Percentiles rank a stretch among this genome's conserved stretches.
Conservation (phyloP, 2,888 invertebrate genomes). For the Parnassius apollo region DNA sequence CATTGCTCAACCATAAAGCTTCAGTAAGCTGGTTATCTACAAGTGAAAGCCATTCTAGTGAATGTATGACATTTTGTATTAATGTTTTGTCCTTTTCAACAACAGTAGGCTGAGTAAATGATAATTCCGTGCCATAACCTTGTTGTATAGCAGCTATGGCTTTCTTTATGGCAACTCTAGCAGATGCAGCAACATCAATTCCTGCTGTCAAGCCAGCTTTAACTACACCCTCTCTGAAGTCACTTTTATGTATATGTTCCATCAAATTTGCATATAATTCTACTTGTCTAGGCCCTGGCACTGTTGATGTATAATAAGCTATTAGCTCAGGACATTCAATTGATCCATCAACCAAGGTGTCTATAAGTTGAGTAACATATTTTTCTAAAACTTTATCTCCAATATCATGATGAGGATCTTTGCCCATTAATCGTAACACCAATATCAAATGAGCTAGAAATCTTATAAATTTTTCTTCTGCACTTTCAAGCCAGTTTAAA, state of each 20-base stretch:
- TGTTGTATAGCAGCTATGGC: conserved; percentile 74
- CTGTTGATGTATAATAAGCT: conserved; percentile 91
- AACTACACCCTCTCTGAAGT: conserved; percentile 84
- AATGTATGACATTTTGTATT: conserved; percentile 65
- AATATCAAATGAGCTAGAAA: conserved; percentile 93
- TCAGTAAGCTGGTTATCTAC: conserved; percentile 89
- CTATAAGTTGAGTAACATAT: conserved; percentile 86
- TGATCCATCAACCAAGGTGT: conserved; percentile 63
- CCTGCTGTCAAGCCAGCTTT: conserved; percentile 87
- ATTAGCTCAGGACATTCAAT: conserved; percentile 88
- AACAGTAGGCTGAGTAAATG: conserved; percentile 85
- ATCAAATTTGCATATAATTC: conserved; percentile 85
- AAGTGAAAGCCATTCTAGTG: conserved; percentile 93
- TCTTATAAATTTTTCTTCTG: conserved; percentile 83
- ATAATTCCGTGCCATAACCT: conserved; percentile 75
- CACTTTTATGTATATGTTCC: conserved; percentile 83
- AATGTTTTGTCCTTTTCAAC: conserved; percentile 73
- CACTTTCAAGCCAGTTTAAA: conserved; percentile 82
- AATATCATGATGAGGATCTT: conserved; percentile 84
- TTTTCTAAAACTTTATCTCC: conserved; percentile 89
- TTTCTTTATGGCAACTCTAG: conserved; percentile 91
- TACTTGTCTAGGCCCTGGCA: conserved; percentile 81
- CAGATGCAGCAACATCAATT: conserved; percentile 91
- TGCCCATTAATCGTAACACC: conserved; percentile 90
- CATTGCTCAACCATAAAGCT: conserved; percentile 93